Base-by-base conservation (phyloP, 2,113 vertebrate species). In the Crotalus tigris region DNA sequence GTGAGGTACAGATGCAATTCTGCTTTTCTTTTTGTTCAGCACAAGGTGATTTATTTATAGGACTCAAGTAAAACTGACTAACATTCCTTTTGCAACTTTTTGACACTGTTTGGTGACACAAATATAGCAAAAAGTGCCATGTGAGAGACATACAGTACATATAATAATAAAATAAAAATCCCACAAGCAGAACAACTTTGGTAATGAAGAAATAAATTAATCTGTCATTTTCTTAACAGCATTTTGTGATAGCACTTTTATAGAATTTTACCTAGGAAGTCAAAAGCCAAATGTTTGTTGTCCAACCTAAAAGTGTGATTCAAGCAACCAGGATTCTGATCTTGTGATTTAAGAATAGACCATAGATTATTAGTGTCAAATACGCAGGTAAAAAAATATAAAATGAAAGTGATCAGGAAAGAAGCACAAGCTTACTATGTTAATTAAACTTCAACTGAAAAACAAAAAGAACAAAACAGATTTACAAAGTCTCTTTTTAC, bases 61-160 rank as follows among this genome's bases (percentile, higher is more conserved):
- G 69, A 93, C 69, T 88, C 88, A 91, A 96, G 90, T 93, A 19
- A 91, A 95, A 95, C 91, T 87, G 95, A 69, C 51, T 90, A 91
- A 92, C 87, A 94, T 49, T 54, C 21, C 19, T 92, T 57, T 29
- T 21, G 94, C 64, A 33, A 13, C 46, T 91, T 92, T 1, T 44
- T 33, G 85, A 64, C 39, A 2, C 91, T 95, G 58, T 95, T 90
- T 95, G 89, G 4, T 21, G 29, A 90, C n/a, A 46, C 13, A 95
- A 49, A 95, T 49, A n/a, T 39, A 75, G 69, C 69, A 51, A 88
- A 88, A 92, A 88, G 12, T 88, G 9, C 24, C n/a, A 53, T 9
- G 4, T 89, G 64, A 95, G 55, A 87, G 81, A 87, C 7, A 2
- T 49, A 49, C 46, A 49, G 46, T 26, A 61, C 13, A 24, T 87